Conservation (phyloP, 2,888 invertebrate genomes). For the Parnassius glacialis region DNA sequence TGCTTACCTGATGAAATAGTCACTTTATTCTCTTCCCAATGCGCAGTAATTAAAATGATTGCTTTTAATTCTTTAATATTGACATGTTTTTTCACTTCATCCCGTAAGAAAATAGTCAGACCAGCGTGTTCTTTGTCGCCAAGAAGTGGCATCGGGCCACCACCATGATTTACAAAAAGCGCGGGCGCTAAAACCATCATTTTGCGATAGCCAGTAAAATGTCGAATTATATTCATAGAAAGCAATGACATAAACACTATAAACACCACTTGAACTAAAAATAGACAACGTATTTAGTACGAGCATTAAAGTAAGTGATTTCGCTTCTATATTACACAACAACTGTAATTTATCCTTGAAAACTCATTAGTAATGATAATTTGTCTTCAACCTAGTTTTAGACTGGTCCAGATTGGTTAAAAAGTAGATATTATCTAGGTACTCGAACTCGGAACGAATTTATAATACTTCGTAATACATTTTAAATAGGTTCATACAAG, state of each 20-base stretch:
- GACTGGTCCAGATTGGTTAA: too few relatives aligned
- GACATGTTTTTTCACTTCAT: conserved; percentile 63
- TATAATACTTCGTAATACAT: too few relatives aligned
- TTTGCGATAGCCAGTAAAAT: conserved; percentile 56
- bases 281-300: conserved; percentile 68
- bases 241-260: conserved; percentile 69
- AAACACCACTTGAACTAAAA: conserved; percentile 60
- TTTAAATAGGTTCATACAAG: too few relatives aligned
- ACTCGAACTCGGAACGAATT: too few relatives aligned
- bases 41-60: conserved; percentile 70
- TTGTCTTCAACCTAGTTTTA: background rate
- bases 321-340: conserved; percentile 1
- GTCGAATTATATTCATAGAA: conserved; percentile 69
- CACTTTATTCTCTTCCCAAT: conserved; percentile 67
- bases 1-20: conserved; percentile 68
- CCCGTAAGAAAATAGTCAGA: conserved; percentile 61
- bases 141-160: conserved; percentile 67
- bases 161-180: conserved; percentile 72
- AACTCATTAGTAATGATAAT: background rate
- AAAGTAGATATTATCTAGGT: too few relatives aligned
- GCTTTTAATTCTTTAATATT: conserved; percentile 64
- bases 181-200: conserved; percentile 70
- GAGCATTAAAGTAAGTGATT: conserved; percentile 52
- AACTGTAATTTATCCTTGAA: conserved; percentile 12
- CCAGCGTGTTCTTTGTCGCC: conserved; percentile 65